phyloP scores from a whole-genome alignment of 1,140 invertebrate genomes.

The Macrotrachela quadricornifera region DNA sequence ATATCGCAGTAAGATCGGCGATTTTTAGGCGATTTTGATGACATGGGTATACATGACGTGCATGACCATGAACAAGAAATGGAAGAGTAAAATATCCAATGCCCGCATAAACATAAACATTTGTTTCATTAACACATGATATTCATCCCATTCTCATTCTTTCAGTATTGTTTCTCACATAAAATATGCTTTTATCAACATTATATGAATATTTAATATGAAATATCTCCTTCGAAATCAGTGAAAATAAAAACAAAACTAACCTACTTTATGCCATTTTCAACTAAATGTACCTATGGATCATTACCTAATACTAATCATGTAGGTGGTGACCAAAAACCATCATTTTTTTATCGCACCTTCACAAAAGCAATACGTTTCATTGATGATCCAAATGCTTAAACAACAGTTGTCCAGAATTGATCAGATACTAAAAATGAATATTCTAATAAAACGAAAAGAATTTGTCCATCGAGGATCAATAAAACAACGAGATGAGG shows the following conservation, averaged over 20 bases:
- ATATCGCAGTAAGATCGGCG: conserved; percentile 33
- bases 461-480: too few relatives aligned
- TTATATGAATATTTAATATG: conserved; percentile 33
- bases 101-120: conserved; percentile 41
- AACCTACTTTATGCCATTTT: conserved; percentile 34
- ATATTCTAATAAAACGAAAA: too few relatives aligned
- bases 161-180: conserved; percentile 39
- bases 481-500: too few relatives aligned
- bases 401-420: too few relatives aligned
- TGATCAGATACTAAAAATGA: too few relatives aligned
- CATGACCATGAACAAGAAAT: conserved; percentile 37
- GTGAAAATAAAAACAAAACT: not conserved
- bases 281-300: conserved; percentile 31
- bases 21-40: conserved; percentile 42
- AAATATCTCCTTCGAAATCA: conserved; percentile 9
- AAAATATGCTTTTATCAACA: conserved; percentile 39
- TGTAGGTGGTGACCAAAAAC: conserved; percentile 32
- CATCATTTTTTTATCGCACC: conserved; percentile 22
- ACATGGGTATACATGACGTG: conserved; percentile 36
- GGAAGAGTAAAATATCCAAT: conserved; percentile 44
- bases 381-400: too few relatives aligned
- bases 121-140: conserved; percentile 32
- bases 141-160: conserved; percentile 35
- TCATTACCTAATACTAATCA: conserved; percentile 27
- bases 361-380: conserved; percentile 23